Evolutionary conservation across 1,140 invertebrate genomes (phyloP).

Genomic region (Archivesica marissinica): DNA sequence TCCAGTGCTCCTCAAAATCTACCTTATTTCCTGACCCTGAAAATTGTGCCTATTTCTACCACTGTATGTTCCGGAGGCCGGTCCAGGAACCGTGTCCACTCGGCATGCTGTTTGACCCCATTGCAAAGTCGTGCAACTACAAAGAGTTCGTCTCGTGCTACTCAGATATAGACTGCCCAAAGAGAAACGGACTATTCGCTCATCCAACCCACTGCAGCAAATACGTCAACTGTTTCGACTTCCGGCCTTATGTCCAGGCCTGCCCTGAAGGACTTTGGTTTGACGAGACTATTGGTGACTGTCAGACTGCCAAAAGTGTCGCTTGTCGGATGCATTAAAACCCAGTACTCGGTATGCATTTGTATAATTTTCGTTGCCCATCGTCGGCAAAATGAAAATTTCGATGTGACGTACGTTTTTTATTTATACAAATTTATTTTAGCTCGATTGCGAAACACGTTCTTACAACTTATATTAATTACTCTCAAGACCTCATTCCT

Average conservation of each 20-base stretch:
- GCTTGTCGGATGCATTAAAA: slow-evolving; percentile 10
- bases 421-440: too few species aligned
- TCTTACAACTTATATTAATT: too few species aligned
- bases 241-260: slow-evolving; percentile 66
- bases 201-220: slow-evolving; percentile 67
- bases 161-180: slow-evolving; percentile 64
- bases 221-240: slow-evolving; percentile 70
- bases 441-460: too few species aligned
- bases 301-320: slow-evolving; percentile 5
- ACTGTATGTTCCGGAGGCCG: slow-evolving; percentile 57
- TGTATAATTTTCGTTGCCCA: too few species aligned
- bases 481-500: too few species aligned
- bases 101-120: slow-evolving; percentile 68
- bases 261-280: slow-evolving; percentile 63
- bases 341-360: too few species aligned
- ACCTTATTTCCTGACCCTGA: slow-evolving; percentile 64
- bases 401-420: too few species aligned
- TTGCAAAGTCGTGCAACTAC: slow-evolving; percentile 66
- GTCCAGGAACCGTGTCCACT: slow-evolving; percentile 63
- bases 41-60: slow-evolving; percentile 71
- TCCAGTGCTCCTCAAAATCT: slow-evolving; percentile 1
- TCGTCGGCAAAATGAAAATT: too few species aligned
- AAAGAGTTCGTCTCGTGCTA: slow-evolving; percentile 68
- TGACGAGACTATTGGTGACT: slow-evolving; percentile 57
- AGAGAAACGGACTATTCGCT: slow-evolving; percentile 64